Conservation (phyloP, 2,888 invertebrate genomes). For the Meteorus cinctellus region DNA sequence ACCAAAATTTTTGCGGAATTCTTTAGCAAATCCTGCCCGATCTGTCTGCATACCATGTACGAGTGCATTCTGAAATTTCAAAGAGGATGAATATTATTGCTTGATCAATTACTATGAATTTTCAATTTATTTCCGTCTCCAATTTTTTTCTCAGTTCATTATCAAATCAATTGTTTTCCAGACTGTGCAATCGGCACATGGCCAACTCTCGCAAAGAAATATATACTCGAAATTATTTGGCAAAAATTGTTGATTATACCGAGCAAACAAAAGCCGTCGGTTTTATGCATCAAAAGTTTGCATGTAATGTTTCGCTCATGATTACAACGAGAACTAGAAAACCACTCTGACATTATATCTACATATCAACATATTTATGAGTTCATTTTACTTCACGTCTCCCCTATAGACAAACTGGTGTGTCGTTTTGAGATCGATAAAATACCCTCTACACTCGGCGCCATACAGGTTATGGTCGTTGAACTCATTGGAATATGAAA, state of each 20-base stretch:
- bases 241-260: too few relatives aligned
- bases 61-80: conserved; percentile 82
- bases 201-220: too few relatives aligned
- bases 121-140: too few relatives aligned
- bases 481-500: conserved; percentile 53
- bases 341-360: not conserved
- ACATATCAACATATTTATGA: conserved; percentile 3
- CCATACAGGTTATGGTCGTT: conserved; percentile 63
- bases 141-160: not conserved
- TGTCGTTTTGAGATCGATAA: conserved; percentile 50
- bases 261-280: too few relatives aligned
- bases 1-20: conserved; percentile 89
- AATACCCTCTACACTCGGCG: conserved; percentile 50
- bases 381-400: conserved; percentile 42
- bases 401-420: conserved; percentile 40
- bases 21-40: conserved; percentile 84
- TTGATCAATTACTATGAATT: not conserved
- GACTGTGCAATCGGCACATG: too few relatives aligned
- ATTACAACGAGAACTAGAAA: not conserved
- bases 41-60: conserved; percentile 80
- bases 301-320: too few relatives aligned
- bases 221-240: too few relatives aligned
- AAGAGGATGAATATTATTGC: not conserved
- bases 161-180: too few relatives aligned
- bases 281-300: too few relatives aligned